Evolutionary conservation across 1,140 invertebrate species (phyloP).

Genomic region (Apolygus lucorum): DNA sequence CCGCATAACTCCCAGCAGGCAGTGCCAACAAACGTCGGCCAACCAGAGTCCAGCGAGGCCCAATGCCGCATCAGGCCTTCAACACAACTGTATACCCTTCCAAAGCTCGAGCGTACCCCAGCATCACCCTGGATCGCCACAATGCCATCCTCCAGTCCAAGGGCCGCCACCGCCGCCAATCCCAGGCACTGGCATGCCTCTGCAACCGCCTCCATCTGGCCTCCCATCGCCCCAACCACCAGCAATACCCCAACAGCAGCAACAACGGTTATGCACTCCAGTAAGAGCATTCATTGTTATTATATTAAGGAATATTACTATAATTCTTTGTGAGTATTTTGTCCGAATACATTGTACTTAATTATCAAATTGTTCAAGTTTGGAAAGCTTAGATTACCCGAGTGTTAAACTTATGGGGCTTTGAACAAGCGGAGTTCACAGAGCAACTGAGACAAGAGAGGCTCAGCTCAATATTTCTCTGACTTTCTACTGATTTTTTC

Average conservation of each 20-base stretch:
- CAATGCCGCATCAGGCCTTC: background rate
- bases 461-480: no score
- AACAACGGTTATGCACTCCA: background rate
- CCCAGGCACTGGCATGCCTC: background rate
- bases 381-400: no score
- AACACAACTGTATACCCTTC: background rate
- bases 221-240: background rate
- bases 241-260: background rate
- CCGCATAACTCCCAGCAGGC: conserved; percentile 33
- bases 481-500: no score
- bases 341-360: no score
- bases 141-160: background rate
- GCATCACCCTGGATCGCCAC: background rate
- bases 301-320: no score
- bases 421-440: no score
- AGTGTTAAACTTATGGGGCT: no score
- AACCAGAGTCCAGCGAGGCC: background rate
- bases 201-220: background rate
- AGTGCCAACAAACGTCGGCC: background rate
- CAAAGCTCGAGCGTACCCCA: background rate
- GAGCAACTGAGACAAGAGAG: no score
- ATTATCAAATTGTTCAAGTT: no score
- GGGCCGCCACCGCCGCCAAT: background rate
- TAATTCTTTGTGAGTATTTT: no score
- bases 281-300: no score